phyloP scores from a whole-genome alignment of 2,113 vertebrate species.

The Machaerirhynchus nigripectus region DNA sequence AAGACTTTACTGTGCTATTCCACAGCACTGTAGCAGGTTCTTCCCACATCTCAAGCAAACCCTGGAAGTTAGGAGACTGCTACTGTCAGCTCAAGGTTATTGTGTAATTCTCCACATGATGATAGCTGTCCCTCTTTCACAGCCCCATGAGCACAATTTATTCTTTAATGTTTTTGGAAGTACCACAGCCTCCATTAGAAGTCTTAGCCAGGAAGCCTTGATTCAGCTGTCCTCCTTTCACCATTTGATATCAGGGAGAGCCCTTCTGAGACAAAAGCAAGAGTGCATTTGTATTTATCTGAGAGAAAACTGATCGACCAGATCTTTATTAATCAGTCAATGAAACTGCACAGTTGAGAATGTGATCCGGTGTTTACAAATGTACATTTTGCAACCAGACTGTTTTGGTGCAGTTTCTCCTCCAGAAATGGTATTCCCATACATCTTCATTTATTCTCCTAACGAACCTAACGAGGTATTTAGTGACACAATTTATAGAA shows the following conservation, averaged over 20 bases:
- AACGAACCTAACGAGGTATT: background rate
- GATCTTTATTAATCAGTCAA: background rate
- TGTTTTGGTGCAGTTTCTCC: background rate
- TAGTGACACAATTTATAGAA: background rate
- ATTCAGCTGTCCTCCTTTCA: background rate
- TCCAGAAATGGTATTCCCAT: background rate
- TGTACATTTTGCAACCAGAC: background rate
- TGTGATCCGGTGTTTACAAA: background rate
- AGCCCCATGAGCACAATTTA: background rate
- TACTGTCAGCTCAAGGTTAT: background rate
- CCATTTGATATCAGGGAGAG: background rate
- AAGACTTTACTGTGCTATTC: background rate
- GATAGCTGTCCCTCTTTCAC: background rate
- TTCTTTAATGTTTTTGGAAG: background rate
- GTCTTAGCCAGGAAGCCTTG: background rate
- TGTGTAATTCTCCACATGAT: background rate
- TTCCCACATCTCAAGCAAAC: background rate
- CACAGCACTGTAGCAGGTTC: background rate
- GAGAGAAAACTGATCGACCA: background rate
- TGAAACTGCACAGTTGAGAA: background rate
- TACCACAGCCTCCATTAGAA: background rate
- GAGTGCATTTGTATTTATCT: background rate
- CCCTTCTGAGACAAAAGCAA: background rate
- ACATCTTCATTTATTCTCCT: slow-evolving; percentile 1
- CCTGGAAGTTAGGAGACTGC: background rate